Evolutionary conservation across 1,140 invertebrate species (phyloP).

Genomic region (Macrostomum lignano): DNA sequence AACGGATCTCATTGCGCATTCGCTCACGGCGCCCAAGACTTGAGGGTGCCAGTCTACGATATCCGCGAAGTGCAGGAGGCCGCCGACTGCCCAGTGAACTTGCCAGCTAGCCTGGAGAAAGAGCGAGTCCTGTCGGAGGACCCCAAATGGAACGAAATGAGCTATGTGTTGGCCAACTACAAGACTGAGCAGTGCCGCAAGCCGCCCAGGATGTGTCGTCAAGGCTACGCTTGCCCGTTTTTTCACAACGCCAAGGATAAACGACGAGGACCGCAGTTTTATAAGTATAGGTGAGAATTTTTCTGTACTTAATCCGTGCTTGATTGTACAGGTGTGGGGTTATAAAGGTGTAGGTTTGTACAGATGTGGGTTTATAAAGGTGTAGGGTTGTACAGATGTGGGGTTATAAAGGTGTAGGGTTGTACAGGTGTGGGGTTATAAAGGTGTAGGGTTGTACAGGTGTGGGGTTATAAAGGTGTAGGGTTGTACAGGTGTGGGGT

Average conservation of each 20-base stretch:
- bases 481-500: no score
- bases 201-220: slow-evolving; percentile 70
- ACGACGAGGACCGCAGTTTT: slow-evolving; percentile 50
- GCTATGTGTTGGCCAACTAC: slow-evolving; percentile 38
- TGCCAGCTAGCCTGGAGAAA: slow-evolving; percentile 17
- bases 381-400: no score
- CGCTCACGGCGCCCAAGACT: slow-evolving; percentile 72
- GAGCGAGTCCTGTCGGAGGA: slow-evolving; percentile 65
- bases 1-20: slow-evolving; percentile 74
- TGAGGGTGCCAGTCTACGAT: slow-evolving; percentile 74
- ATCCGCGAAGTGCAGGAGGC: slow-evolving; percentile 42
- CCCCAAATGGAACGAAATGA: slow-evolving; percentile 60
- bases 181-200: slow-evolving; percentile 90
- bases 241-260: slow-evolving; percentile 90
- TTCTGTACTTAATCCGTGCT: no score
- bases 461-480: no score
- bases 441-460: no score
- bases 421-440: no score
- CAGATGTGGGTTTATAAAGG: no score
- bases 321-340: no score
- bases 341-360: no score
- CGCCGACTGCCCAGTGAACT: background rate
- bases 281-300: slow-evolving; percentile 71
- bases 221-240: slow-evolving; percentile 91
- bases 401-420: no score